A percentile compares a stretch with the other conserved stretches of the same genome.
These are phyloP conservation scores for Engystomops pustulosus DNA, from an alignment of 2,113 vertebrate species.

Conservation along the genomic window DNA sequence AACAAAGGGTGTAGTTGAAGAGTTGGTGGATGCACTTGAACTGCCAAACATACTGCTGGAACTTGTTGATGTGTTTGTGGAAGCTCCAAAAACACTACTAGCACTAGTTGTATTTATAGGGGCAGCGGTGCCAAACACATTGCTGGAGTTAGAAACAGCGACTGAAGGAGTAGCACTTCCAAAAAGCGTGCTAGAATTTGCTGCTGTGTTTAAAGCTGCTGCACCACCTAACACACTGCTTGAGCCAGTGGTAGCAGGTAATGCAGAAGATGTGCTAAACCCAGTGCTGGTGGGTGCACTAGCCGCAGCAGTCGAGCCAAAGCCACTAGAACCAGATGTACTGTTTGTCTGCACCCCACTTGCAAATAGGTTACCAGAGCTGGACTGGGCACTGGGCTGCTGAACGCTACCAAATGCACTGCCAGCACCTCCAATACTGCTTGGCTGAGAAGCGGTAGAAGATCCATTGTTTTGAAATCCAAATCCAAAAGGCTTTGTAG, in stretches of 20 bases:
- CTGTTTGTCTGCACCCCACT: neutral
- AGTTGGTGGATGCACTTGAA: slow-evolving; percentile 67
- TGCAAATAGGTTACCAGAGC: neutral
- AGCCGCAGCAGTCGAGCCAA: neutral
- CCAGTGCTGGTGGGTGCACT: neutral
- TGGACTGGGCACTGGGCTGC: slow-evolving; percentile 9
- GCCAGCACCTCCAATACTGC: slow-evolving; percentile 15
- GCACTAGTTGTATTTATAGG: slow-evolving; percentile 18
- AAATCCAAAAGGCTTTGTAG: slow-evolving; percentile 77
- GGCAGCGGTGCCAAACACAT: slow-evolving; percentile 37
- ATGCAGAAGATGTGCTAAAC: neutral
- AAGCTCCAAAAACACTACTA: slow-evolving; percentile 67
- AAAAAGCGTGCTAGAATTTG: slow-evolving; percentile 27
- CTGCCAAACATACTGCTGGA: slow-evolving; percentile 66
- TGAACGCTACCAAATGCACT: slow-evolving; percentile 52
- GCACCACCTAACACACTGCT: neutral
- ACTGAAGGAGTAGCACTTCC: neutral
- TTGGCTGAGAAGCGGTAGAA: neutral
- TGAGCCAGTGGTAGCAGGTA: neutral
- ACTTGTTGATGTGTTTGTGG: slow-evolving; percentile 38
- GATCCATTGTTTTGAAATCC: slow-evolving; percentile 75
- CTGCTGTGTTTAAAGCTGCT: neutral
- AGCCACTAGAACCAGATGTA: neutral
- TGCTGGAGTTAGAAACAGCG: slow-evolving; percentile 1
- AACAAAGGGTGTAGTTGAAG: slow-evolving; percentile 74